phyloP scores from a whole-genome alignment of 2,888 invertebrate species.

The Polyploca ridens region DNA sequence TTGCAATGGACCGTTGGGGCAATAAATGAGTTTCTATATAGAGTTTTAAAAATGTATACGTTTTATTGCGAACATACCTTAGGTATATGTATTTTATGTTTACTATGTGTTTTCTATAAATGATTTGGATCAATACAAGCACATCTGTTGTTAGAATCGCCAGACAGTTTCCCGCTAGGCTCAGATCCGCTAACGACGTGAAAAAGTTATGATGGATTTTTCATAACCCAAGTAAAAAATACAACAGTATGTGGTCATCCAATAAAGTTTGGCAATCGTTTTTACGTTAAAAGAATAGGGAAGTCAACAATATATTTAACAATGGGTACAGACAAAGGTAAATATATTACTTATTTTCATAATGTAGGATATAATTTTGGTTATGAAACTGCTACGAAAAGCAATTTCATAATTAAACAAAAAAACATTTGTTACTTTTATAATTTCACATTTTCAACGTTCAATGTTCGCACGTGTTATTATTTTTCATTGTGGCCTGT shows the following conservation, averaged over 20 bases:
- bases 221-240: conserved; percentile 68
- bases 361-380: too few relatives aligned
- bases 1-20: background rate
- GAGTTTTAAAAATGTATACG: background rate
- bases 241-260: conserved; percentile 57
- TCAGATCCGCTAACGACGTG: conserved; percentile 69
- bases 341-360: background rate
- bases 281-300: conserved; percentile 37
- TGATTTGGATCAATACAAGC: conserved; percentile 36
- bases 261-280: conserved; percentile 51
- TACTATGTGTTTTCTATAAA: conserved; percentile 17
- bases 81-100: conserved; percentile 12
- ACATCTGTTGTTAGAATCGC: conserved; percentile 39
- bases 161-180: conserved; percentile 50
- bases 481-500: conserved; percentile 74
- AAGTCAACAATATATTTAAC: conserved; percentile 24
- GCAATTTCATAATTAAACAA: too few relatives aligned
- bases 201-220: conserved; percentile 76
- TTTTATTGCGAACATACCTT: background rate
- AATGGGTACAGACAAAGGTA: background rate
- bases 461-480: conserved; percentile 64
- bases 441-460: conserved; percentile 41
- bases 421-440: background rate
- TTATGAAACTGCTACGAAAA: too few relatives aligned
- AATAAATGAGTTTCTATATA: background rate